phyloP scores from a whole-genome alignment of 2,888 invertebrate genomes.

The Tuberolachnus salignus region DNA sequence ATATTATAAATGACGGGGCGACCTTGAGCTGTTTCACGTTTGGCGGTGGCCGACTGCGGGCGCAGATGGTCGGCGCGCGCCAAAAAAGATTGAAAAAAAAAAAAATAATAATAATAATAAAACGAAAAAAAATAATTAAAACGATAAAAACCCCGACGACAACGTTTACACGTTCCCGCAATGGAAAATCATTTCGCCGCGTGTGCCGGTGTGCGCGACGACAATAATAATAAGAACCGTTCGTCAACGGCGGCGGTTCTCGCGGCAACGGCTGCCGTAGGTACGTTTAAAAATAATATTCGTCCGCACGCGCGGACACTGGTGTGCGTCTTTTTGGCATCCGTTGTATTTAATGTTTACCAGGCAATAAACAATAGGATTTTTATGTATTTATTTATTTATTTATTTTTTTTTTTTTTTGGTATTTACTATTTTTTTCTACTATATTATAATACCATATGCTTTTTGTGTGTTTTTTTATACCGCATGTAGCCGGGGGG shows the following conservation, averaged over 20 bases:
- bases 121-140: not conserved
- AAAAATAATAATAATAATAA: not conserved
- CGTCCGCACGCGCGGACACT: not conserved
- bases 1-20: conserved; percentile 26
- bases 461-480: too few species aligned
- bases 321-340: conserved; percentile 14
- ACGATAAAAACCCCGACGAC: not conserved
- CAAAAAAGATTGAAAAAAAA: conserved; percentile 5
- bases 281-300: conserved; percentile 35
- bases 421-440: not conserved
- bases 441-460: too few species aligned
- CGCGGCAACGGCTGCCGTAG: not conserved
- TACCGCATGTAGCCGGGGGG: too few species aligned
- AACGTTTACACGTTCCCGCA: not conserved
- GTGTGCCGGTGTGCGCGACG: not conserved
- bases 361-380: conserved; percentile 13
- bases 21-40: conserved; percentile 22
- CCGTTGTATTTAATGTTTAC: conserved; percentile 4
- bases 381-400: too few species aligned
- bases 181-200: not conserved
- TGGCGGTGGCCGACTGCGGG: conserved; percentile 18
- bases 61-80: conserved; percentile 46
- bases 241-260: not conserved
- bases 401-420: not conserved
- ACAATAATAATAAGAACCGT: not conserved